These are phyloP conservation scores for Drosophila eugracilis DNA, from an alignment of 1,140 invertebrate species.

Conservation along the genomic window DNA sequence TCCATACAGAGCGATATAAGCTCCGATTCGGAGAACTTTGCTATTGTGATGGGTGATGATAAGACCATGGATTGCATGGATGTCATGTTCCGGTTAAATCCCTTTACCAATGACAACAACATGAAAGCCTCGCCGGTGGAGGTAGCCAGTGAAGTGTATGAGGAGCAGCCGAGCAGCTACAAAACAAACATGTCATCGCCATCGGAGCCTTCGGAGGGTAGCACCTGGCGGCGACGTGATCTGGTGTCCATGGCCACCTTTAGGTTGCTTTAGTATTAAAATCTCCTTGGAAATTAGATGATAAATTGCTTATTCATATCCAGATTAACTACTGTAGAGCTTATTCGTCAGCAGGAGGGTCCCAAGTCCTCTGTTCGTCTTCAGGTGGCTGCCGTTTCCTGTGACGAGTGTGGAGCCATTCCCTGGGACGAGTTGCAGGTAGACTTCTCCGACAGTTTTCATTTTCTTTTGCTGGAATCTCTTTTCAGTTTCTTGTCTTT, in stretches of 20 bases:
- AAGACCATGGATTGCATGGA: constrained; percentile 88
- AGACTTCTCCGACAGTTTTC: constrained; percentile 5
- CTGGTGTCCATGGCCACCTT: constrained; percentile 87
- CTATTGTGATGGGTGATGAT: constrained; percentile 88
- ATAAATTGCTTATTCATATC: background rate
- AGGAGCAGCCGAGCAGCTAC: constrained; percentile 88
- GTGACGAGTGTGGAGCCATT: constrained; percentile 94
- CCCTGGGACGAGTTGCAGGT: constrained; percentile 98
- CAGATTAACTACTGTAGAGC: constrained; percentile 91
- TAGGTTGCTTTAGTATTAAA: constrained; percentile 51
- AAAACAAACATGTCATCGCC: constrained; percentile 88
- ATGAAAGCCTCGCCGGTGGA: constrained; percentile 87
- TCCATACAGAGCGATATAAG: constrained; percentile 91
- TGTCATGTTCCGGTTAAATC: constrained; percentile 86
- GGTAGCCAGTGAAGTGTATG: constrained; percentile 93
- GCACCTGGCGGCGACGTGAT: constrained; percentile 91
- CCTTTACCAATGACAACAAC: constrained; percentile 84
- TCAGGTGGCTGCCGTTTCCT: constrained; percentile 90
- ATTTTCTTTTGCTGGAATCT: constrained; percentile 10
- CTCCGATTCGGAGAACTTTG: constrained; percentile 92
- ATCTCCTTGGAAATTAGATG: too few relatives aligned
- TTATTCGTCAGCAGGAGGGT: constrained; percentile 92
- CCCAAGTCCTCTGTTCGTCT: constrained; percentile 90
- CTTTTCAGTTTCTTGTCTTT: constrained; percentile 23
- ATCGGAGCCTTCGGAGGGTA: constrained; percentile 92